Conservation (phyloP, 2,888 invertebrate genomes). For the Conchocele bisecta region DNA sequence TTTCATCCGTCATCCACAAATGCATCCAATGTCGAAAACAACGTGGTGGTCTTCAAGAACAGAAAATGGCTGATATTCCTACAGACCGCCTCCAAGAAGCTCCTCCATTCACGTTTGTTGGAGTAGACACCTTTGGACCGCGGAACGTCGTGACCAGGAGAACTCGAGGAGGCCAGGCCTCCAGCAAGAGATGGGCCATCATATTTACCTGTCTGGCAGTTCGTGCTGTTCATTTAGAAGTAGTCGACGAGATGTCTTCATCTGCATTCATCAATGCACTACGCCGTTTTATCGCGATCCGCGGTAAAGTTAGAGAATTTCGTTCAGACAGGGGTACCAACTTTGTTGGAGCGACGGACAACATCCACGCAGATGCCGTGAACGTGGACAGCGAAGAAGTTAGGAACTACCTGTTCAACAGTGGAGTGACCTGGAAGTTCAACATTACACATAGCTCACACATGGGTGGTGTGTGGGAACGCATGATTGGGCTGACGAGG, state of each 20-base stretch:
- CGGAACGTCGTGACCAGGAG: slow-evolving; percentile 32
- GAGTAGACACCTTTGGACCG: slow-evolving; percentile 83
- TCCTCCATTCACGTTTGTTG: slow-evolving; percentile 73
- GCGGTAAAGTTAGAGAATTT: slow-evolving; percentile 13
- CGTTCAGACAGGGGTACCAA: slow-evolving; percentile 31
- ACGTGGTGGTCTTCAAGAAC: neutral
- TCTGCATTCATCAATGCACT: slow-evolving; percentile 43
- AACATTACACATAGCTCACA: slow-evolving; percentile 23
- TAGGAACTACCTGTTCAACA: neutral
- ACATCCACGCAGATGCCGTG: slow-evolving; percentile 8
- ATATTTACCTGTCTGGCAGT: slow-evolving; percentile 40
- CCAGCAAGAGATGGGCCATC: slow-evolving; percentile 41
- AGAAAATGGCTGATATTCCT: slow-evolving; percentile 39
- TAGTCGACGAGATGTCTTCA: slow-evolving; percentile 35
- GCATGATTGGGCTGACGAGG: slow-evolving; percentile 32
- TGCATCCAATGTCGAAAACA: slow-evolving; percentile 27
- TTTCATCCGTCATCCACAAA: slow-evolving; percentile 17
- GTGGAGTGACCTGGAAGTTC: slow-evolving; percentile 26
- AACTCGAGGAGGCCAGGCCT: slow-evolving; percentile 25
- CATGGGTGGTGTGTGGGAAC: slow-evolving; percentile 34
- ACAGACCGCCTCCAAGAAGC: slow-evolving; percentile 7
- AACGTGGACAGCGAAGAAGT: slow-evolving; percentile 12
- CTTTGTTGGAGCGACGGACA: slow-evolving; percentile 20
- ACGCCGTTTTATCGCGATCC: slow-evolving; percentile 19
- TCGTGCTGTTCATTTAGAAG: slow-evolving; percentile 36